These are phyloP conservation scores for Toxostoma redivivum DNA, from an alignment of 2,113 vertebrate genomes.

Conservation along the genomic window DNA sequence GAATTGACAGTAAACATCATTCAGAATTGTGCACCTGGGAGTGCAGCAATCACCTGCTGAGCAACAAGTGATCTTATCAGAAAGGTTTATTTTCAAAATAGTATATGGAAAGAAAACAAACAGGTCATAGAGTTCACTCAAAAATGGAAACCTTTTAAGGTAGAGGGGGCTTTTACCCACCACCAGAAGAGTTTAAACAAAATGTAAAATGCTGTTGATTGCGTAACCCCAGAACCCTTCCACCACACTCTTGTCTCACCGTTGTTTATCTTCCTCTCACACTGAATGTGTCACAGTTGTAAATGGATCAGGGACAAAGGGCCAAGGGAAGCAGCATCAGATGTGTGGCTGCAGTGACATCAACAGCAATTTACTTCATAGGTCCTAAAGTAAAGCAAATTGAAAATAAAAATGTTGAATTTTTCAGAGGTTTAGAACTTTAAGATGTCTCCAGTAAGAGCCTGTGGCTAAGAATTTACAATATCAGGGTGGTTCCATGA, in stretches of 20 bases:
- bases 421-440: background rate
- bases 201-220: background rate
- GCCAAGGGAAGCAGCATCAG: background rate
- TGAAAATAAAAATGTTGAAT: background rate
- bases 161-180: background rate
- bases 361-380: background rate
- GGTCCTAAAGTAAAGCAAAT: background rate
- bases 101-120: rapidly evolving
- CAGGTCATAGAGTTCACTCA: background rate
- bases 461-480: background rate
- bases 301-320: background rate
- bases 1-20: background rate
- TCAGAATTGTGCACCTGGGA: background rate
- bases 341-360: background rate
- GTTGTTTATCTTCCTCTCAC: background rate
- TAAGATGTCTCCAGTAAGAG: background rate
- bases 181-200: background rate
- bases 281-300: background rate
- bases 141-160: background rate
- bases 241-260: background rate
- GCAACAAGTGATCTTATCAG: background rate
- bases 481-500: background rate
- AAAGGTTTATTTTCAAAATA: background rate
- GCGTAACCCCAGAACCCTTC: background rate
- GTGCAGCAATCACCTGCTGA: background rate